Evolutionary conservation across 92 coral and sea anemone species (phyloP).

Genomic region (Zoanthus gigantus): DNA sequence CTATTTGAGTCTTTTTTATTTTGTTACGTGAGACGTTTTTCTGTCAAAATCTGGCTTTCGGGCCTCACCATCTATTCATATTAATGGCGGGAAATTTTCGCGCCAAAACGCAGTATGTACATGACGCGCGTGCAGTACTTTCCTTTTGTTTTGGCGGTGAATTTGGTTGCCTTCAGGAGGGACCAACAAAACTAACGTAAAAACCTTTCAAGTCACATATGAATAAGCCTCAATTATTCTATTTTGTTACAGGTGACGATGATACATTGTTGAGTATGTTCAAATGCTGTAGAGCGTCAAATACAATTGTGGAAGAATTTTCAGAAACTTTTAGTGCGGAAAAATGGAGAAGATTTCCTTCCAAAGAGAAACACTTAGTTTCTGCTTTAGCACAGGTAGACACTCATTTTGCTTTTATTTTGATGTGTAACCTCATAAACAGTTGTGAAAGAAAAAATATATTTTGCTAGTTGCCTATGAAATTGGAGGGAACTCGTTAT

Average conservation of each 20-base stretch:
- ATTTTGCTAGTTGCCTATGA: too few relatives aligned
- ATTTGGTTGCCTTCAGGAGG: background rate
- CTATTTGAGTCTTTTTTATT: too few relatives aligned
- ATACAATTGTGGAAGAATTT: conserved; percentile 44
- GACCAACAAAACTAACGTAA: background rate
- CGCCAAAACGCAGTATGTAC: background rate
- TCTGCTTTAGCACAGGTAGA: conserved; percentile 66
- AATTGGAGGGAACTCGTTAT: too few relatives aligned
- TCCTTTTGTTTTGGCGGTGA: background rate
- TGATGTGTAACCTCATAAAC: background rate
- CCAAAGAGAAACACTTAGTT: conserved; percentile 41
- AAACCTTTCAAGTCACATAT: background rate
- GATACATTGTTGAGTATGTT: conserved; percentile 61
- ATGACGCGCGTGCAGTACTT: background rate
- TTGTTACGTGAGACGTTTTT: too few relatives aligned
- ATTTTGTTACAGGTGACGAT: conserved; percentile 24
- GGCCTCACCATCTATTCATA: too few relatives aligned
- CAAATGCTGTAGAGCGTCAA: conserved; percentile 76
- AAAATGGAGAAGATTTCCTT: conserved; percentile 27
- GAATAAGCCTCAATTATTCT: too few relatives aligned
- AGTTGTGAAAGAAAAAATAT: background rate
- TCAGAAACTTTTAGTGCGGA: conserved; percentile 35
- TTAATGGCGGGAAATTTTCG: background rate
- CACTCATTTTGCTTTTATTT: background rate
- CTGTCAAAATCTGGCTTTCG: too few relatives aligned